Evolutionary conservation across 2,888 invertebrate species (phyloP).

Genomic region (Bombyx huttoni): DNA sequence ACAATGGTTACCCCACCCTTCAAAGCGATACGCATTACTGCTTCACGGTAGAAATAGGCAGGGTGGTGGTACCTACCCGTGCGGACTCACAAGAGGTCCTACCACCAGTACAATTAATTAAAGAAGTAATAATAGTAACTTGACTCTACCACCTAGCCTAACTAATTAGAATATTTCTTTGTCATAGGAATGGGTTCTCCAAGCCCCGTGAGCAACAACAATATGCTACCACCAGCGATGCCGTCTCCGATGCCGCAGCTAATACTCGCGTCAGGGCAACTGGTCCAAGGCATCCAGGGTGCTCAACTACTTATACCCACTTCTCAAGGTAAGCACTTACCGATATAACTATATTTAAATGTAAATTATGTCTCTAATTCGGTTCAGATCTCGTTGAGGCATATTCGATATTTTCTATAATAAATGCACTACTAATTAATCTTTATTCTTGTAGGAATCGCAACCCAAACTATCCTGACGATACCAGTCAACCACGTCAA

Average conservation of each 20-base stretch:
- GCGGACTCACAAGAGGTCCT: too few species aligned
- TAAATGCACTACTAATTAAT: background rate
- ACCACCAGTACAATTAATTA: too few species aligned
- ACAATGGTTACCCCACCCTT: too few species aligned
- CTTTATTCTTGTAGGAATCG: constrained; percentile 78
- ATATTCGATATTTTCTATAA: background rate
- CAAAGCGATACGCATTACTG: too few species aligned
- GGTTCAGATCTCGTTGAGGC: too few species aligned
- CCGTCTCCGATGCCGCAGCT: constrained; percentile 90
- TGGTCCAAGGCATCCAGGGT: constrained; percentile 93
- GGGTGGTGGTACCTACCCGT: too few species aligned
- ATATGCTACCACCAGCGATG: constrained; percentile 75
- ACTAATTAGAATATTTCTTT: constrained; percentile 4
- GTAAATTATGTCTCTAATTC: too few species aligned
- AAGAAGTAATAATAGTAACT: too few species aligned
- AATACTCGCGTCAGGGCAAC: constrained; percentile 91
- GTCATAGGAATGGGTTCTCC: constrained; percentile 56
- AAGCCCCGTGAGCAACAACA: constrained; percentile 59
- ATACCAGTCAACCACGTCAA: constrained; percentile 94
- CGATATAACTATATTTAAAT: too few species aligned
- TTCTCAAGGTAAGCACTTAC: constrained; percentile 81
- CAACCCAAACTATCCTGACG: constrained; percentile 95
- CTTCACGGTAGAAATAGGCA: too few species aligned
- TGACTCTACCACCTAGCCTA: too few species aligned
- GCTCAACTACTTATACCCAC: constrained; percentile 96